Conservation (phyloP, 2,113 vertebrate genomes). For the Dasyprocta punctata region DNA sequence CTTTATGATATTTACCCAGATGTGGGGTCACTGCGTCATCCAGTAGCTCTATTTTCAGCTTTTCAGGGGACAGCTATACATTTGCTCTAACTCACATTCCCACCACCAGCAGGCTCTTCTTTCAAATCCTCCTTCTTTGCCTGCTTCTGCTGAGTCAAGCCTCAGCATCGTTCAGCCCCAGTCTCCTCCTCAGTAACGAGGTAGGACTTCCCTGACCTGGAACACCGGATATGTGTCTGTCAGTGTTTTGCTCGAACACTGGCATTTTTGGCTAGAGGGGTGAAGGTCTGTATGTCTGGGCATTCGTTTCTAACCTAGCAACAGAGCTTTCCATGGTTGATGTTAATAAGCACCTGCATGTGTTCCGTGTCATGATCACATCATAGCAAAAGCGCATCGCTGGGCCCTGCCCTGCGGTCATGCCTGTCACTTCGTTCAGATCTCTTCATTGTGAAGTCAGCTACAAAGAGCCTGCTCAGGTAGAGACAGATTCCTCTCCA, state of each 20-base stretch:
- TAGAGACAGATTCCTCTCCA: constrained; percentile 19
- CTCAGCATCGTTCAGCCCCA: neutral
- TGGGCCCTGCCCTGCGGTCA: too few relatives aligned
- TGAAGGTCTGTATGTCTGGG: neutral
- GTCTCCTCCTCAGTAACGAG: neutral
- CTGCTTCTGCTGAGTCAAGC: neutral
- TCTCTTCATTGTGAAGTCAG: constrained; percentile 33
- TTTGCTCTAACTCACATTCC: neutral
- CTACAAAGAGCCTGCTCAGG: neutral
- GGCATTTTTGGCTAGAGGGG: neutral
- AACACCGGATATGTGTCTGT: neutral
- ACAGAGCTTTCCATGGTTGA: neutral
- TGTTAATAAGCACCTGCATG: neutral
- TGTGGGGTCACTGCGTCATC: neutral
- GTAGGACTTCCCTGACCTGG: neutral
- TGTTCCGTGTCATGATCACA: neutral
- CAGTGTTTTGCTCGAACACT: neutral
- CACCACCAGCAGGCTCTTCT: neutral
- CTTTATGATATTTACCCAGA: neutral
- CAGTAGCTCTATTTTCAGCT: neutral
- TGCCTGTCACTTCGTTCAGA: neutral
- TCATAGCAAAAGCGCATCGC: neutral
- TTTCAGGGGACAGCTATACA: neutral
- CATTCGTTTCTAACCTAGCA: neutral
- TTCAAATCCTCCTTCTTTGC: neutral